These are phyloP conservation scores for Pachycephala philippinensis DNA, from an alignment of 2,113 vertebrate genomes.

Conservation along the genomic window DNA sequence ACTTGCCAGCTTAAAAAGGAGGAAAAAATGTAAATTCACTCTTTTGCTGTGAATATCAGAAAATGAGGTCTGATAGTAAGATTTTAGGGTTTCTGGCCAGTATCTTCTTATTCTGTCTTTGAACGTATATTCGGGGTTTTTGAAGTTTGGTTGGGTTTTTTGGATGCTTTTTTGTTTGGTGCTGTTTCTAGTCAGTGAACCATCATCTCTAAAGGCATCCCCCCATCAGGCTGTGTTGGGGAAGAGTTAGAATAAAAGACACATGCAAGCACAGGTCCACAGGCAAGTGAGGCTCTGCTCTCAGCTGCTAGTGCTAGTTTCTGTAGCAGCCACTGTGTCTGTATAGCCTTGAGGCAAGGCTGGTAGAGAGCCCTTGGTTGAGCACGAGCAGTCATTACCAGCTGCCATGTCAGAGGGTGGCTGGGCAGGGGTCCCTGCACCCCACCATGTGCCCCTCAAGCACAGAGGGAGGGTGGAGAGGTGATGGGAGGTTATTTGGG, in stretches of 20 bases:
- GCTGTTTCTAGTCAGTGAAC: not conserved
- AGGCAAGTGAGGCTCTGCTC: not conserved
- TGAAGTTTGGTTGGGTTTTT: not conserved
- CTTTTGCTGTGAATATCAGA: not conserved
- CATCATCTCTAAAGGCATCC: not conserved
- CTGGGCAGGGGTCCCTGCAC: not conserved
- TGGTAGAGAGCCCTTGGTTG: not conserved
- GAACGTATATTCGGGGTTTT: not conserved
- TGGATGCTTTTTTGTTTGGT: not conserved
- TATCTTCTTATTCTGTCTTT: not conserved
- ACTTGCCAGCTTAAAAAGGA: not conserved
- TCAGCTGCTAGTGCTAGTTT: not conserved
- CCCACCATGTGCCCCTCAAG: rapidly evolving
- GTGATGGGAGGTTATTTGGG: not conserved
- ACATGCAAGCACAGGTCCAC: rapidly evolving
- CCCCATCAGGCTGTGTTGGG: rapidly evolving
- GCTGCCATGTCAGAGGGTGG: rapidly evolving
- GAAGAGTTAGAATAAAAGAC: not conserved
- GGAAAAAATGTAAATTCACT: not conserved
- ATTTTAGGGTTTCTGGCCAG: not conserved
- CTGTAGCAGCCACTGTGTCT: not conserved
- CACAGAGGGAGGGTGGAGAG: not conserved
- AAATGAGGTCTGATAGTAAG: not conserved
- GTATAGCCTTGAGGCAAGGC: not conserved
- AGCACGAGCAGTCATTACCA: not conserved